These are phyloP conservation scores for Pitta sordida DNA, from an alignment of 2,113 vertebrate species.

Conservation along the genomic window DNA sequence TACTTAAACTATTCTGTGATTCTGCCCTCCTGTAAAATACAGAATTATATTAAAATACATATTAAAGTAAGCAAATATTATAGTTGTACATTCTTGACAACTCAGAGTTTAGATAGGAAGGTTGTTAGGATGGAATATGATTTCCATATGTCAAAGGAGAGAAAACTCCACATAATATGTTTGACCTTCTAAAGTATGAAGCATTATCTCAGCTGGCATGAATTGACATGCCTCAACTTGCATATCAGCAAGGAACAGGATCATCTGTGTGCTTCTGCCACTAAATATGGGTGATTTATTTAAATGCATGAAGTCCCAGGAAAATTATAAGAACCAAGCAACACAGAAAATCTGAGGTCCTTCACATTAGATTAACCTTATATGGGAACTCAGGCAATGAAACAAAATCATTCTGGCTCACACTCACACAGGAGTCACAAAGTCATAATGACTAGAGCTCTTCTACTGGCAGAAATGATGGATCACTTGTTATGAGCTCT, in stretches of 20 bases:
- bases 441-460: neutral
- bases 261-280: neutral
- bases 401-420: neutral
- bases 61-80: neutral
- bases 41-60: neutral
- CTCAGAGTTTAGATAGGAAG: neutral
- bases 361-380: neutral
- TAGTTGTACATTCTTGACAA: neutral
- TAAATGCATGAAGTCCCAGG: neutral
- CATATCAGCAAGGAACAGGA: neutral
- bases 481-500: neutral
- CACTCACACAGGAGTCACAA: neutral
- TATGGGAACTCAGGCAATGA: neutral
- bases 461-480: neutral
- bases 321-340: neutral
- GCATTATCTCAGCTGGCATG: neutral
- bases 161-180: neutral
- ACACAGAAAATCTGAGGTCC: neutral
- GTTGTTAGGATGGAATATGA: neutral
- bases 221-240: neutral
- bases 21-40: neutral
- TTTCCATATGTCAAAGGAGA: neutral
- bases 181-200: neutral
- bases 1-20: neutral
- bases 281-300: neutral